Percentiles rank a stretch among this genome's conserved stretches.
Evolutionary conservation across 2,888 invertebrate genomes (phyloP).

Genomic region (Nipponacmea schrenckii): DNA sequence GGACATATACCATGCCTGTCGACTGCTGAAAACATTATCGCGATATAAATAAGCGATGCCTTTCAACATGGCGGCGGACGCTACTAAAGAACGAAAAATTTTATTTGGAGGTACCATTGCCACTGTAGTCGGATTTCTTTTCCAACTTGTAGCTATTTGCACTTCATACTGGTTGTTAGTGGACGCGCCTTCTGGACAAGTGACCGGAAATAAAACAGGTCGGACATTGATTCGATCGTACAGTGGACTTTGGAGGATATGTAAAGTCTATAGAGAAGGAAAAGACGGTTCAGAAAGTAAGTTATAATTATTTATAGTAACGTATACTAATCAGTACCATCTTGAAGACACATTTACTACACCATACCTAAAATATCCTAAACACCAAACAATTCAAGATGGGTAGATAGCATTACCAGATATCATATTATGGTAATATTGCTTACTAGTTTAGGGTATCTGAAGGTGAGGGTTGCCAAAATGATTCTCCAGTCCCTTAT

Average conservation of each 20-base stretch:
- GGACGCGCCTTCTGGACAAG: not conserved
- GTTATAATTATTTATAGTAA: not conserved
- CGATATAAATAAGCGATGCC: slow-evolving; percentile 5
- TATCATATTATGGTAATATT: too few species aligned
- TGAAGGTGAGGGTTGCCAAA: too few species aligned
- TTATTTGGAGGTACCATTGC: slow-evolving; percentile 27
- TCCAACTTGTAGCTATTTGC: slow-evolving; percentile 35
- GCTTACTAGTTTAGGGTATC: too few species aligned
- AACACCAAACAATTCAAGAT: too few species aligned
- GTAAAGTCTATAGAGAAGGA: slow-evolving; percentile 25
- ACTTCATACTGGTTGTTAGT: slow-evolving; percentile 34
- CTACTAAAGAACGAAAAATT: slow-evolving; percentile 22
- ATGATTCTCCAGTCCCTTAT: too few species aligned
- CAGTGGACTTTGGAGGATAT: slow-evolving; percentile 50
- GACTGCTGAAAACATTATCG: slow-evolving; percentile 11
- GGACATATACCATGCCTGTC: slow-evolving; percentile 5
- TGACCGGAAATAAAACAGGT: slow-evolving; percentile 35
- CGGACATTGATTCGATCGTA: slow-evolving; percentile 35
- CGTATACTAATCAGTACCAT: too few species aligned
- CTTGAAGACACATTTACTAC: too few species aligned
- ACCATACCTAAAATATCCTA: too few species aligned
- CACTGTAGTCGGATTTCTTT: slow-evolving; percentile 30
- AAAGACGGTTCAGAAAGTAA: not conserved
- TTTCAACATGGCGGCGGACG: slow-evolving; percentile 17
- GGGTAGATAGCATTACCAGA: too few species aligned